phyloP scores from a whole-genome alignment of 2,888 invertebrate genomes.

The Sphinx pinastri region DNA sequence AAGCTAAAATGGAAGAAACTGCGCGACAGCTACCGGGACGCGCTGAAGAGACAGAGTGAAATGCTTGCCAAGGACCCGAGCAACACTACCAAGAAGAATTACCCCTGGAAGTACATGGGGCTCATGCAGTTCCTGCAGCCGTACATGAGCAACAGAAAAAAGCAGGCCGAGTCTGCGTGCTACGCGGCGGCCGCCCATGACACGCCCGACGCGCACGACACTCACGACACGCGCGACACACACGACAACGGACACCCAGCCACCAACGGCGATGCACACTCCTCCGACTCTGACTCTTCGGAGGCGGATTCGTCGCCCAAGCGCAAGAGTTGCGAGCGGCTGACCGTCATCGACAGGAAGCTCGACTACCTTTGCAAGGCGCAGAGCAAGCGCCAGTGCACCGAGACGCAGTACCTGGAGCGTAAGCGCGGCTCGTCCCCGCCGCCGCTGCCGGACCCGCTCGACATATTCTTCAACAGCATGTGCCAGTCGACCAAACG shows the following conservation, averaged over 20 bases:
- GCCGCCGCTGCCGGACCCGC: constrained; percentile 56
- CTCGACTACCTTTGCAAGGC: constrained; percentile 64
- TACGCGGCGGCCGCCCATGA: constrained; percentile 41
- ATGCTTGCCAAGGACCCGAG: constrained; percentile 61
- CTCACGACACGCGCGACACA: constrained; percentile 34
- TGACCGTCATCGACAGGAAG: constrained; percentile 61
- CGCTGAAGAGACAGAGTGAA: constrained; percentile 73
- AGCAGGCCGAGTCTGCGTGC: constrained; percentile 52
- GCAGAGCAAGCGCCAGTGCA: constrained; percentile 47
- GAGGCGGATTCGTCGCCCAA: constrained; percentile 51
- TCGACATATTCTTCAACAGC: constrained; percentile 77
- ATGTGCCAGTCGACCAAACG: constrained; percentile 79
- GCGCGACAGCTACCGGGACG: constrained; percentile 78
- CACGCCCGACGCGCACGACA: constrained; percentile 41
- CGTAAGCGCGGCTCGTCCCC: constrained; percentile 38
- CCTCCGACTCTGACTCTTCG: constrained; percentile 36
- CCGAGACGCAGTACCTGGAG: constrained; percentile 40
- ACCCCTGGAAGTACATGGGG: constrained; percentile 76
- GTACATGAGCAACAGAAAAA: constrained; percentile 74
- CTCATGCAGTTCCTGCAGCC: constrained; percentile 78
- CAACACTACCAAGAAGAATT: constrained; percentile 56
- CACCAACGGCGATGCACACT: constrained; percentile 39
- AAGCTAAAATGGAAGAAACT: constrained; percentile 78
- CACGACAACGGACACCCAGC: constrained; percentile 25
- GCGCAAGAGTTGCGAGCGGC: constrained; percentile 53